These are phyloP conservation scores for Volucella bombylans DNA, from an alignment of 2,888 invertebrate genomes.

Conservation along the genomic window DNA sequence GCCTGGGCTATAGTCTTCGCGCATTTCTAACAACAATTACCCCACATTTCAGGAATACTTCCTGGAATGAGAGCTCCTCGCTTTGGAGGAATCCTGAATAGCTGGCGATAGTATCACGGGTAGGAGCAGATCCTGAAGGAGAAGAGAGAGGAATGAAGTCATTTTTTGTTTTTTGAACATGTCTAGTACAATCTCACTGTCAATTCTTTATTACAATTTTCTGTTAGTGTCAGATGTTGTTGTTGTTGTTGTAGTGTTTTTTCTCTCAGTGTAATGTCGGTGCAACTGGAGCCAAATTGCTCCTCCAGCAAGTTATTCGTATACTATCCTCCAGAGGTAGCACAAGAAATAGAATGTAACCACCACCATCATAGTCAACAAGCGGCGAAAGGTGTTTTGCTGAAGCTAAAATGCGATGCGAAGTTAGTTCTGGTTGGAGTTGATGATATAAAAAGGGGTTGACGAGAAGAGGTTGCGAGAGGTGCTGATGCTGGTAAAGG, in stretches of 20 bases:
- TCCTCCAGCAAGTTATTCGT: slow-evolving; percentile 54
- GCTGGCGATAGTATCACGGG: background rate
- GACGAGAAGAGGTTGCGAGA: slow-evolving; percentile 1
- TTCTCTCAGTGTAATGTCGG: slow-evolving; percentile 40
- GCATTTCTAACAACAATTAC: slow-evolving; percentile 63
- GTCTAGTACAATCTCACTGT: slow-evolving; percentile 70
- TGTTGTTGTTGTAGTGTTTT: slow-evolving; percentile 26
- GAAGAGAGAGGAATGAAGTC: slow-evolving; percentile 6
- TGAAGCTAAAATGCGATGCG: slow-evolving; percentile 20
- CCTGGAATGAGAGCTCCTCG: background rate
- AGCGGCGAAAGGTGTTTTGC: slow-evolving; percentile 5
- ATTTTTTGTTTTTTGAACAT: slow-evolving; percentile 57
- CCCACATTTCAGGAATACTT: slow-evolving; percentile 34
- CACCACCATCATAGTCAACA: background rate
- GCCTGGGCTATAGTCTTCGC: slow-evolving; percentile 39
- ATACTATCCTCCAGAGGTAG: slow-evolving; percentile 10
- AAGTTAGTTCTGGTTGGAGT: slow-evolving; percentile 15
- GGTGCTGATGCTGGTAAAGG: slow-evolving; percentile 30
- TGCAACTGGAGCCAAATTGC: slow-evolving; percentile 66
- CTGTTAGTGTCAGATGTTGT: slow-evolving; percentile 56
- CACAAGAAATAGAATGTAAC: slow-evolving; percentile 1
- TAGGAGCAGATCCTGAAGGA: background rate
- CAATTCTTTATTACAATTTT: slow-evolving; percentile 69
- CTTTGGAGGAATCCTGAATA: background rate
- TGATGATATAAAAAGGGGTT: slow-evolving; percentile 10